Evolutionary conservation across 2,888 invertebrate genomes (phyloP).

Genomic region (Ophion ellenae): DNA sequence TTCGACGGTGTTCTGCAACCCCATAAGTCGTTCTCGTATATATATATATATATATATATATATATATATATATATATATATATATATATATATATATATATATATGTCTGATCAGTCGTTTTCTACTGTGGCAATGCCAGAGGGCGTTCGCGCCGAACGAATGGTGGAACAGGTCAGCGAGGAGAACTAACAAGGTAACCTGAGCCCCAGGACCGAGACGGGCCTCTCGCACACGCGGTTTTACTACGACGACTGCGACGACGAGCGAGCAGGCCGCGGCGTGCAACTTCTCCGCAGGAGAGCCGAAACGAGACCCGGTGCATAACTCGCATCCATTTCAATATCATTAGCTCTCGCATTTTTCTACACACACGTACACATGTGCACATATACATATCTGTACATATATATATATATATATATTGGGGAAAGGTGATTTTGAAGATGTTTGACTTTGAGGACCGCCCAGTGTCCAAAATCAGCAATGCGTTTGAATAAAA

Average conservation of each 20-base stretch:
- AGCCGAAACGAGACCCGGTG: constrained; percentile 76
- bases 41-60: neutral
- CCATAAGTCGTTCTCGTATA: neutral
- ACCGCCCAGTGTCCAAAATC: too few relatives aligned
- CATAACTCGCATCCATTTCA: constrained; percentile 81
- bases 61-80: neutral
- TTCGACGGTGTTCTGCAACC: constrained; percentile 39
- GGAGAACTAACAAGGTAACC: constrained; percentile 82
- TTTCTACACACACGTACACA: constrained; percentile 46
- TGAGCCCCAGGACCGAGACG: constrained; percentile 72
- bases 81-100: neutral
- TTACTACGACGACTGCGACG: constrained; percentile 27
- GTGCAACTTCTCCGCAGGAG: constrained; percentile 67
- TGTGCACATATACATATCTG: neutral
- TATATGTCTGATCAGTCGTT: constrained; percentile 46
- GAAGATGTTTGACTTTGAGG: too few relatives aligned
- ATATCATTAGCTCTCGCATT: constrained; percentile 78
- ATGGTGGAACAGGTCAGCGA: constrained; percentile 72
- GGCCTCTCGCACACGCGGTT: constrained; percentile 46
- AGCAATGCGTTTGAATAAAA: constrained; percentile 9
- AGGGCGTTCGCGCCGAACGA: constrained; percentile 72
- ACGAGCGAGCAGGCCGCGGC: constrained; percentile 33
- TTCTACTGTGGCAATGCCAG: constrained; percentile 66
- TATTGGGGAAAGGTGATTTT: neutral
- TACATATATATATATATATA: neutral